Conservation (phyloP, 2,888 invertebrate genomes). For the Mactromeris polynyma region DNA sequence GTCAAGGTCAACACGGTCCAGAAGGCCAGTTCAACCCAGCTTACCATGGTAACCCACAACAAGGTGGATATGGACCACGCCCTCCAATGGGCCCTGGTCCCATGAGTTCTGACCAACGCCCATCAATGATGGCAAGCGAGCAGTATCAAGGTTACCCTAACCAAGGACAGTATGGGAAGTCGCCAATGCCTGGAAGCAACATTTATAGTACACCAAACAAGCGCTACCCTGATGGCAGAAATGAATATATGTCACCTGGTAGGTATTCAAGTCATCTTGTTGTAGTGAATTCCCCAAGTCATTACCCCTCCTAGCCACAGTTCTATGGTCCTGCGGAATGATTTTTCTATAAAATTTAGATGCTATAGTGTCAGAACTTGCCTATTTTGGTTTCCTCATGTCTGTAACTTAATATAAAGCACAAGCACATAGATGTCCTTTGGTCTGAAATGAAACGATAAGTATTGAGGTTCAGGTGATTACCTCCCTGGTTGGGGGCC, state of each 20-base stretch:
- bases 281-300: not conserved
- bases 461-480: too few relatives aligned
- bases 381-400: not conserved
- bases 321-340: not conserved
- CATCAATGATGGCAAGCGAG: conserved; percentile 71
- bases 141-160: conserved; percentile 73
- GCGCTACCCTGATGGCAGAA: conserved; percentile 75
- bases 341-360: not conserved
- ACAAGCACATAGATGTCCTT: too few relatives aligned
- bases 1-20: conserved; percentile 57
- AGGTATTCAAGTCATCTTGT: conserved; percentile 15
- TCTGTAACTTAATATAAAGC: too few relatives aligned
- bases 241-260: conserved; percentile 75
- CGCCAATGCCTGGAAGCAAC: conserved; percentile 72
- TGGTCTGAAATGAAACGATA: too few relatives aligned
- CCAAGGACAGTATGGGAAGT: conserved; percentile 71
- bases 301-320: not conserved
- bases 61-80: conserved; percentile 52
- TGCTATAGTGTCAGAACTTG: not conserved
- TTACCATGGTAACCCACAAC: conserved; percentile 58
- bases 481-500: too few relatives aligned
- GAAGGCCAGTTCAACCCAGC: conserved; percentile 51
- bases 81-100: conserved; percentile 31
- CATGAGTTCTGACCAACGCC: not conserved
- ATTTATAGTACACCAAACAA: conserved; percentile 81